Base-by-base conservation (phyloP, 92 coral and sea anemone genomes). In the Virgularia gustaviana region DNA sequence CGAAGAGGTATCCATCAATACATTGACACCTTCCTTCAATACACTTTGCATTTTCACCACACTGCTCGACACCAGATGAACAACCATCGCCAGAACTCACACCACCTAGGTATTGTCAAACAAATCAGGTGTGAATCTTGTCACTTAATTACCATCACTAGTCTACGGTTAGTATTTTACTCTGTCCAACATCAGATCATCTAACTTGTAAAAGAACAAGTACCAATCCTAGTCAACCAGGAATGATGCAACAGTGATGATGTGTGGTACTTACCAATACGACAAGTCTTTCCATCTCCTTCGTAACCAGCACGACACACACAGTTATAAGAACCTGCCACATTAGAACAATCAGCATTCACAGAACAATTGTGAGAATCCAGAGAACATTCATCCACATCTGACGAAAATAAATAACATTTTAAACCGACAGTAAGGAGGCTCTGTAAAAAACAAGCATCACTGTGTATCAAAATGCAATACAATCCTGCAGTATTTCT, bases 241-340 rank as follows among this genome's bases (percentile, higher is more conserved):
- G n/a, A n/a, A n/a, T n/a, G n/a, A n/a, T n/a, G n/a, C n/a, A n/a
- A n/a, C n/a, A n/a, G n/a, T n/a, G n/a, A n/a, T n/a, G n/a, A n/a
- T n/a, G n/a, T n/a, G n/a, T n/a, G n/a, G n/a, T n/a, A 52, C 58
- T 52, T 52, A 52, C 58, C 28, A 22, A 52, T 52, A 33, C 58
- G 30, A 22, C 58, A 52, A 9, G 58, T 52, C 28, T 52, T 52
- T 22, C 58, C 58, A 16, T 52, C 58, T 52, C 58, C 58, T 22
- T 63, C 24, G 68, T 74, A 94, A 6, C 99, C 96, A 25, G 75
- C 70, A 41, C 71, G 80, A 49, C 99, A 94, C n/a, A 79, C 58
- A 45, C 99, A 94, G 42, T 85, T 88, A 61, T 73, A 89, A 28
- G 90, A 80, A 20, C 99, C 95, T 23, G 88, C 81, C 0, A 84